phyloP scores from a whole-genome alignment of 1,140 invertebrate species.

The Drosophila rhopaloa region DNA sequence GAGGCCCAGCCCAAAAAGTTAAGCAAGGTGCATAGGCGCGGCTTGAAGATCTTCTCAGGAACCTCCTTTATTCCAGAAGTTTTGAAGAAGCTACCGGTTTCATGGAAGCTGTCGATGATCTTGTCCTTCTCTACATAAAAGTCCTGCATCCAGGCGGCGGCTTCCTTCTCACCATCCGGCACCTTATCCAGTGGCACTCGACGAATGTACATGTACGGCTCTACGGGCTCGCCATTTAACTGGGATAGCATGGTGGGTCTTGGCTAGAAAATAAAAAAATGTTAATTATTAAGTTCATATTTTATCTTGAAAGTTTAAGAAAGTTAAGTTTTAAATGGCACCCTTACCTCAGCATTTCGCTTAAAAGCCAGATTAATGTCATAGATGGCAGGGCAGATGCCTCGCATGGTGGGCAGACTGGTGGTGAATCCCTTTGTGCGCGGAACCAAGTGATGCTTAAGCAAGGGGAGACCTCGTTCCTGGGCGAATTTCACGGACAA shows the following conservation, averaged over 20 bases:
- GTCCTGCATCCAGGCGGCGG: slow-evolving; percentile 92
- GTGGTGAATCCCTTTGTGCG: slow-evolving; percentile 95
- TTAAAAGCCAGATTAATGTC: slow-evolving; percentile 93
- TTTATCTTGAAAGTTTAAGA: too few species aligned
- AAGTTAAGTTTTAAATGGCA: too few species aligned
- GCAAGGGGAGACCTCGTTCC: slow-evolving; percentile 92
- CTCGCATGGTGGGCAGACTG: slow-evolving; percentile 89
- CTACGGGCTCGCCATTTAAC: slow-evolving; percentile 90
- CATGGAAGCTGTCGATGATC: slow-evolving; percentile 91
- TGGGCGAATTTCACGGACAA: slow-evolving; percentile 94
- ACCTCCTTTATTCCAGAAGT: slow-evolving; percentile 89
- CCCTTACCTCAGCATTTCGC: slow-evolving; percentile 84
- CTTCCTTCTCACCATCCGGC: slow-evolving; percentile 91
- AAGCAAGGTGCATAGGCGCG: slow-evolving; percentile 88
- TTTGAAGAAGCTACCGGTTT: slow-evolving; percentile 93
- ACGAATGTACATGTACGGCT: slow-evolving; percentile 91
- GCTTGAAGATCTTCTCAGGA: slow-evolving; percentile 86
- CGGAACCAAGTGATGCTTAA: slow-evolving; percentile 97
- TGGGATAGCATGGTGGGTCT: slow-evolving; percentile 92
- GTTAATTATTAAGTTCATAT: not conserved
- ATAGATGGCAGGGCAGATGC: slow-evolving; percentile 92
- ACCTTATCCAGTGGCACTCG: slow-evolving; percentile 92
- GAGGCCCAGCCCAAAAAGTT: slow-evolving; percentile 90
- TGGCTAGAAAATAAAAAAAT: slow-evolving; percentile 70
- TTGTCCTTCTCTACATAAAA: slow-evolving; percentile 88